Percentiles rank a stretch among this genome's conserved stretches.
Conservation (phyloP, 2,113 vertebrate species). For the Stictonetta naevosa region DNA sequence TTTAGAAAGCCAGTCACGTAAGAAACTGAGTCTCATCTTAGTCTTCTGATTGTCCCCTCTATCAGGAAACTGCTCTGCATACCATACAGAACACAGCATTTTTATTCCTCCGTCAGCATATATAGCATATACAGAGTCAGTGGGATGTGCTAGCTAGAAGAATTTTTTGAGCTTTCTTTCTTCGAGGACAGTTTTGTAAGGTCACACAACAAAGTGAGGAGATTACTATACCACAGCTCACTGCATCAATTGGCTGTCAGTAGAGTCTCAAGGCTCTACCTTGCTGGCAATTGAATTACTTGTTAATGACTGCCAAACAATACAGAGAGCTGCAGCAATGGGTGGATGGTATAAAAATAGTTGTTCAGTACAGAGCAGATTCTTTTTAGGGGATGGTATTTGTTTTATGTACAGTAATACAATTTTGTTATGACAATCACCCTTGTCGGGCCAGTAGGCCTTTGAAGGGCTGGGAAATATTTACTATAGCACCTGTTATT, state of each 20-base stretch:
- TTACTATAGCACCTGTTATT: background rate
- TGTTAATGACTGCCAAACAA: background rate
- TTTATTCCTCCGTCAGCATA: background rate
- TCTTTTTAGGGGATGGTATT: background rate
- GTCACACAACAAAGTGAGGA: background rate
- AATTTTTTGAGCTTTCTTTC: background rate
- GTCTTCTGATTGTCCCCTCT: background rate
- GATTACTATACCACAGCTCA: background rate
- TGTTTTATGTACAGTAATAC: background rate
- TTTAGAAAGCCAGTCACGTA: background rate
- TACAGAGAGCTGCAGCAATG: background rate
- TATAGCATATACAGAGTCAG: background rate
- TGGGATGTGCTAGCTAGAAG: background rate
- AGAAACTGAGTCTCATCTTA: background rate
- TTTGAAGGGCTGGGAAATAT: background rate
- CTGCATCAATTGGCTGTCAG: background rate
- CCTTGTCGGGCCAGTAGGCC: background rate
- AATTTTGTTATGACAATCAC: background rate
- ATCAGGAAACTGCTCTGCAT: background rate
- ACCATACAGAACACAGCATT: background rate
- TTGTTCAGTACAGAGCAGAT: background rate
- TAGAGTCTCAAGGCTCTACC: background rate
- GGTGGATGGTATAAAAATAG: background rate
- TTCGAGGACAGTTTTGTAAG: background rate
- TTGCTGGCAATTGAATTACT: background rate